Conservation (phyloP, 2,797 vertebrate genomes). For the Pseudochirops corinnae region DNA sequence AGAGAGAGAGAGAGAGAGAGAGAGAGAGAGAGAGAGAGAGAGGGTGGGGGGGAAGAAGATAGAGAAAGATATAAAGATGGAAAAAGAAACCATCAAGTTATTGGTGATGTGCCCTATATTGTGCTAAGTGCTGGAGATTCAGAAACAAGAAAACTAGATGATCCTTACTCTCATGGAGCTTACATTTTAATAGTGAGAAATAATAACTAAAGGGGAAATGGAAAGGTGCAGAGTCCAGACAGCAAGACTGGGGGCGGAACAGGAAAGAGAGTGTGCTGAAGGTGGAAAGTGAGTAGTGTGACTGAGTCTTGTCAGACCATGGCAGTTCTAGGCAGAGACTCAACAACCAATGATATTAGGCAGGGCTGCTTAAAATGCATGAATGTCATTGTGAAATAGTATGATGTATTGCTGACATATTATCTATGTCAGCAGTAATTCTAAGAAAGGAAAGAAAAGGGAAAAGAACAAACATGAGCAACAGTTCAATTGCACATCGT, state of each 20-base stretch:
- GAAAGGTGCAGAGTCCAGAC: neutral
- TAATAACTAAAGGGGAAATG: neutral
- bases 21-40: no score
- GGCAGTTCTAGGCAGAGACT: neutral
- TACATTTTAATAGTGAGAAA: neutral
- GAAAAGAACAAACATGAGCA: neutral
- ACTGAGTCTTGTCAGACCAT: neutral
- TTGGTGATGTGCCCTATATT: neutral
- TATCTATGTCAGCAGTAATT: neutral
- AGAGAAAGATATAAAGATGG: no score
- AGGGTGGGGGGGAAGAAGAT: no score
- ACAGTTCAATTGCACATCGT: neutral
- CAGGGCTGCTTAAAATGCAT: neutral
- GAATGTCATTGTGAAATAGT: neutral
- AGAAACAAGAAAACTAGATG: neutral
- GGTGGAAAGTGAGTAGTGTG: neutral
- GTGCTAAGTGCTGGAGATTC: neutral
- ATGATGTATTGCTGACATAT: neutral
- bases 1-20: no score
- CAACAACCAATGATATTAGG: neutral
- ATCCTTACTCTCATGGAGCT: neutral
- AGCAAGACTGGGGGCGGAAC: neutral
- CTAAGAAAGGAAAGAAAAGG: neutral
- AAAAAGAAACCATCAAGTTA: neutral
- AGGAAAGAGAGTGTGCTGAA: neutral